Evolutionary conservation across 1,140 invertebrate genomes (phyloP).

Genomic region (Eumeta japonica): DNA sequence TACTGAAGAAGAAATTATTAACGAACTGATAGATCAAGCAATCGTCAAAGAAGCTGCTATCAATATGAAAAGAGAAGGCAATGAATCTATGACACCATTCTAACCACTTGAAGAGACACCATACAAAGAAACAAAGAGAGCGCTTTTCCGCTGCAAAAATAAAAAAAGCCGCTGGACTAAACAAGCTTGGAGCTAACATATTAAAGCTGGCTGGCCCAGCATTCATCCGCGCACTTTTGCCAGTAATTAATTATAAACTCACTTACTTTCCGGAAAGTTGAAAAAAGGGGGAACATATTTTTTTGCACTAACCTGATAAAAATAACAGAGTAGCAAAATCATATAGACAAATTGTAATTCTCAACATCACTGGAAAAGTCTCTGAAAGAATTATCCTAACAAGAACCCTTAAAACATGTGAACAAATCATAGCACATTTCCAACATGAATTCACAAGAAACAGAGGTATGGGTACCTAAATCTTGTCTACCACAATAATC

Average conservation of each 20-base stretch:
- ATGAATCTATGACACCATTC: constrained; percentile 4
- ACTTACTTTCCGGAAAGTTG: constrained; percentile 5
- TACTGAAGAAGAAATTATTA: constrained; percentile 4
- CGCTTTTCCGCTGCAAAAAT: constrained; percentile 4
- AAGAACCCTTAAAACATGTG: too few relatives aligned
- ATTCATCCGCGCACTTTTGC: not conserved
- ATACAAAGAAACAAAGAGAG: too few relatives aligned
- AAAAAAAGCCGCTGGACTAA: constrained; percentile 5
- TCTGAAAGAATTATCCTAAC: too few relatives aligned
- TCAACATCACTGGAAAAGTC: constrained; percentile 7
- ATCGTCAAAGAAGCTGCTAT: too few relatives aligned
- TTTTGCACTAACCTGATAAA: constrained; percentile 5
- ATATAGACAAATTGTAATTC: constrained; percentile 4
- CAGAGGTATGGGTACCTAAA: constrained; percentile 5
- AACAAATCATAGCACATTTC: not conserved
- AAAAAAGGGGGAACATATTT: constrained; percentile 4
- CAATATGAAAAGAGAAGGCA: too few relatives aligned
- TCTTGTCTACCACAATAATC: not conserved
- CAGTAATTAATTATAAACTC: not conserved
- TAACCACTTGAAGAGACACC: constrained; percentile 5
- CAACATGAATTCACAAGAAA: constrained; percentile 5
- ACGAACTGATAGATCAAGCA: constrained; percentile 2
- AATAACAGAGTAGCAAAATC: not conserved
- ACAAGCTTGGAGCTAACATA: constrained; percentile 4
- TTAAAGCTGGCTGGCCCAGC: constrained; percentile 5